phyloP scores from a whole-genome alignment of 2,113 vertebrate genomes.

The Mormyrus lacerda region DNA sequence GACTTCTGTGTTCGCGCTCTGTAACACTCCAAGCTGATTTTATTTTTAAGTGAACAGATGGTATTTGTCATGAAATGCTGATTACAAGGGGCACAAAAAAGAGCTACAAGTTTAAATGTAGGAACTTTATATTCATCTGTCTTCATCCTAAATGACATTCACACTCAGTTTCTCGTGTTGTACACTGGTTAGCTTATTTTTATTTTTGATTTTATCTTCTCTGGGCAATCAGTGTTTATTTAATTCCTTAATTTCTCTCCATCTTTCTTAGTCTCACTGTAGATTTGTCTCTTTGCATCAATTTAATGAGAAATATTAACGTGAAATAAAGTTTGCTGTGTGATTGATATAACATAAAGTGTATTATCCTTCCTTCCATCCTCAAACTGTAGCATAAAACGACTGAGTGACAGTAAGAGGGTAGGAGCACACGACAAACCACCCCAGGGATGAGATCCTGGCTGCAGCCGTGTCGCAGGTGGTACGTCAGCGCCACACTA shows the following conservation, averaged over 20 bases:
- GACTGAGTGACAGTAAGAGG: background rate
- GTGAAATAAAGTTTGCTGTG: conserved; percentile 26
- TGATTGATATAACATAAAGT: background rate
- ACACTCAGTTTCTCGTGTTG: background rate
- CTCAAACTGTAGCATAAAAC: background rate
- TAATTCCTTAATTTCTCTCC: background rate
- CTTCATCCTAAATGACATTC: background rate
- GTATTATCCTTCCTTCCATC: background rate
- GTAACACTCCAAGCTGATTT: background rate
- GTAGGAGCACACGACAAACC: too few relatives aligned
- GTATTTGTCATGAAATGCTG: background rate
- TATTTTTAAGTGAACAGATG: background rate
- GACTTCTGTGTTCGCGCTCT: background rate
- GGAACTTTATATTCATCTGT: background rate
- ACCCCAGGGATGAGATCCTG: too few relatives aligned
- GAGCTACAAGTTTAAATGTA: background rate
- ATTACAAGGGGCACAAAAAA: background rate
- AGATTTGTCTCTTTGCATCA: background rate
- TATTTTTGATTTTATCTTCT: background rate
- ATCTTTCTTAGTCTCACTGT: background rate
- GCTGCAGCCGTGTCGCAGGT: too few relatives aligned
- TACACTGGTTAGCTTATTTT: background rate
- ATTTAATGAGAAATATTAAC: conserved; percentile 19
- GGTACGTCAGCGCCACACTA: too few relatives aligned
- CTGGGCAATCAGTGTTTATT: background rate